A percentile compares a stretch with the other conserved stretches of the same genome.
These are phyloP conservation scores for Drosophila kokeensis DNA, from an alignment of 2,888 invertebrate species.

Conservation along the genomic window DNA sequence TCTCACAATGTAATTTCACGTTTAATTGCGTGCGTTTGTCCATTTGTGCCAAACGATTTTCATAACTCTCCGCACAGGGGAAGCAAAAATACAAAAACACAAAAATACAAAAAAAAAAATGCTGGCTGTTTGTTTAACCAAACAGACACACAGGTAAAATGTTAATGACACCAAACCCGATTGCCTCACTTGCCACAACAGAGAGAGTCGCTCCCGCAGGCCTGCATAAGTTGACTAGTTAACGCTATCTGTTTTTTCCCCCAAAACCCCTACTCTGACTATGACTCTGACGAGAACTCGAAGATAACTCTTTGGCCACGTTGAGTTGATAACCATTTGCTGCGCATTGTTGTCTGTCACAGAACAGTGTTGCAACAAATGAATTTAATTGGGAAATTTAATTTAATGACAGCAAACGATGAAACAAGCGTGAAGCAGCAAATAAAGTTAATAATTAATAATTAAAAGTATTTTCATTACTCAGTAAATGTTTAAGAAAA, in stretches of 20 bases:
- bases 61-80: conserved; percentile 6
- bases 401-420: not conserved
- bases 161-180: conserved; percentile 25
- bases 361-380: not conserved
- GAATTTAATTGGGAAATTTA: not conserved
- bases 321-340: not conserved
- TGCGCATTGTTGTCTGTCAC: not conserved
- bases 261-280: not conserved
- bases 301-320: not conserved
- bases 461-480: not conserved
- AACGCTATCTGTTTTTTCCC: not conserved
- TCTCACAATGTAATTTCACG: conserved; percentile 63
- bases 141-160: conserved; percentile 29
- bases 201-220: not conserved
- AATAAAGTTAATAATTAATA: too few species aligned
- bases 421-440: not conserved
- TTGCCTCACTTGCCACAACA: not conserved
- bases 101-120: conserved; percentile 8
- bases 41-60: conserved; percentile 31
- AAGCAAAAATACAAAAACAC: not conserved
- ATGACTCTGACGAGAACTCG: not conserved
- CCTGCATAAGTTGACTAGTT: conserved; percentile 9
- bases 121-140: conserved; percentile 37
- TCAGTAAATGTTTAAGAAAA: not conserved
- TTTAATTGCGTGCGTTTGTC: conserved; percentile 62